A percentile compares a stretch with the other conserved stretches of the same genome.
phyloP scores from a whole-genome alignment of 2,797 vertebrate species.

The Pagetopsis macropterus region DNA sequence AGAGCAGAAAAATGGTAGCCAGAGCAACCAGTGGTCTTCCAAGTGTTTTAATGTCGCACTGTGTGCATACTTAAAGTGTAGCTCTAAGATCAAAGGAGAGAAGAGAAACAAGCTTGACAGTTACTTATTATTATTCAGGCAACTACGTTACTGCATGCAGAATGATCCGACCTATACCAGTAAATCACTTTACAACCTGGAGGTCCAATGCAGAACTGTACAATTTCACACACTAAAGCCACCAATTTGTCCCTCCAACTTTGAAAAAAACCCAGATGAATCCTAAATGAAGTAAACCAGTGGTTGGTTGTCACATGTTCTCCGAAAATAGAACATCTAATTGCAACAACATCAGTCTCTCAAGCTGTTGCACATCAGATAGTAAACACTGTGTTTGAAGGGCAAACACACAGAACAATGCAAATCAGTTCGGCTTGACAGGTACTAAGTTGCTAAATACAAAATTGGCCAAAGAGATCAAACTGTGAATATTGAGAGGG shows the following conservation, averaged over 20 bases:
- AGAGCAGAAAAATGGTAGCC: too few relatives aligned
- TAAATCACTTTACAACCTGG: background rate
- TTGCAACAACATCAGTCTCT: background rate
- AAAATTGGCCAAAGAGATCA: conserved; percentile 22
- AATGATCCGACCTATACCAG: too few relatives aligned
- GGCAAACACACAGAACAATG: conserved; percentile 12
- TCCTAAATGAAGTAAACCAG: background rate
- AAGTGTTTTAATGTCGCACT: too few relatives aligned
- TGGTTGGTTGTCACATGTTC: background rate
- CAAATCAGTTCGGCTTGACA: conserved; percentile 11
- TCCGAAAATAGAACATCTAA: background rate
- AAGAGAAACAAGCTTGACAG: too few relatives aligned
- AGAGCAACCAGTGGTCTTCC: too few relatives aligned
- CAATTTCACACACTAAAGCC: background rate
- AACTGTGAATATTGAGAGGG: background rate
- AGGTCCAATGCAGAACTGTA: background rate
- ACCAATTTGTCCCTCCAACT: background rate
- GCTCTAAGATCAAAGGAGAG: too few relatives aligned
- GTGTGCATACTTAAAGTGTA: too few relatives aligned
- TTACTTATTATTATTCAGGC: too few relatives aligned
- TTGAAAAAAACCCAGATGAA: background rate
- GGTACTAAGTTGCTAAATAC: conserved; percentile 18
- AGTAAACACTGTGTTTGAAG: conserved; percentile 18
- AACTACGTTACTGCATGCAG: too few relatives aligned
- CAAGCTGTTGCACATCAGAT: conserved; percentile 18